A percentile compares a stretch with the other conserved stretches of the same genome.
phyloP scores from a whole-genome alignment of 2,797 vertebrate genomes.

The Bovichtus diacanthus region DNA sequence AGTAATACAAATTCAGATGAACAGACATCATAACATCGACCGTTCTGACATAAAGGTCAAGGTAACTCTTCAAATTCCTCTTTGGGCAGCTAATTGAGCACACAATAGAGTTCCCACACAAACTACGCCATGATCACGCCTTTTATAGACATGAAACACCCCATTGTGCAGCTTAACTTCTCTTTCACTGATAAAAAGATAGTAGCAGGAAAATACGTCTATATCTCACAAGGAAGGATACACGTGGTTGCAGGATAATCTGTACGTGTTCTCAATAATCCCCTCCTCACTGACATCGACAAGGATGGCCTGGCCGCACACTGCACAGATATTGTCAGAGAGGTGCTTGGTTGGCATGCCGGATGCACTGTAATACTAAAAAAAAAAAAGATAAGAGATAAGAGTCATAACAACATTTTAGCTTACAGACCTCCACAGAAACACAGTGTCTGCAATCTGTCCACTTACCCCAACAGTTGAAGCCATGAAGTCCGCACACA shows the following conservation, averaged over 20 bases:
- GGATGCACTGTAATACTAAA: conserved; percentile 94
- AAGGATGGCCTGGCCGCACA: conserved; percentile 97
- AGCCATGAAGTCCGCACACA: conserved; percentile 99
- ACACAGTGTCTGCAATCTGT: background rate
- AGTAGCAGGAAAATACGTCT: background rate
- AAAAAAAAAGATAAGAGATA: background rate
- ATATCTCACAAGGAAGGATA: conserved; percentile 86
- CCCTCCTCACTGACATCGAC: conserved; percentile 98
- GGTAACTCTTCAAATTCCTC: conserved; percentile 43
- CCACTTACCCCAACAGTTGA: conserved; percentile 94
- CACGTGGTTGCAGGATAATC: conserved; percentile 98
- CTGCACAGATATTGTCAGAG: conserved; percentile 96
- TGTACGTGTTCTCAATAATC: conserved; percentile 98
- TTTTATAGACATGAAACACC: background rate
- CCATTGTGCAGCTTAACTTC: conserved; percentile 16
- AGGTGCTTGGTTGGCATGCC: conserved; percentile 99
- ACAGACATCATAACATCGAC: conserved; percentile 4
- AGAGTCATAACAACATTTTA: background rate
- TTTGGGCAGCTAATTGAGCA: conserved; percentile 18
- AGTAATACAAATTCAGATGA: conserved; percentile 28
- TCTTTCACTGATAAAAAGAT: conserved; percentile 6
- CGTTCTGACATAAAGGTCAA: conserved; percentile 48
- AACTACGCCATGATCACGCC: background rate
- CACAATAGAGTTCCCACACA: background rate
- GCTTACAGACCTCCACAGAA: background rate